Conservation (phyloP, 2,888 invertebrate species). For the Colletes collaris region DNA sequence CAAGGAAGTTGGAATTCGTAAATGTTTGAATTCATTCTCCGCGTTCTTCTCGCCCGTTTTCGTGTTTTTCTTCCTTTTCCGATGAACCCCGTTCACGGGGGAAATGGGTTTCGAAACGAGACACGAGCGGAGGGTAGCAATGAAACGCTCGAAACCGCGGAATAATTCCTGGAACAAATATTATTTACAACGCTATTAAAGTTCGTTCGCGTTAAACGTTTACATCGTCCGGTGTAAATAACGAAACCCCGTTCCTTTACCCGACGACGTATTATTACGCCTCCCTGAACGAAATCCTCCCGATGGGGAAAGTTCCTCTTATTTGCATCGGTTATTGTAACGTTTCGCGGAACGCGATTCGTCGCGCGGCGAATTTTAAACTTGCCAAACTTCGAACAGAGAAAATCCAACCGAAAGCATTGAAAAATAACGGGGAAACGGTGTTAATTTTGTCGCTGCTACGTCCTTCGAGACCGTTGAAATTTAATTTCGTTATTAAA, state of each 20-base stretch:
- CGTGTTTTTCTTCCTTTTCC: background rate
- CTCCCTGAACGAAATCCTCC: constrained; percentile 38
- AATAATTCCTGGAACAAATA: constrained; percentile 44
- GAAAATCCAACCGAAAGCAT: constrained; percentile 7
- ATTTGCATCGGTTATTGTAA: constrained; percentile 34
- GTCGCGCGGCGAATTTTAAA: constrained; percentile 33
- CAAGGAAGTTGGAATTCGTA: constrained; percentile 8
- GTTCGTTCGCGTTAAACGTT: constrained; percentile 44
- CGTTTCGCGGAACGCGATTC: constrained; percentile 51
- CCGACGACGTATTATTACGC: constrained; percentile 9
- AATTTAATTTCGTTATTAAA: too few relatives aligned
- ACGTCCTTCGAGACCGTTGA: background rate
- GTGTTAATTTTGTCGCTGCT: constrained; percentile 21
- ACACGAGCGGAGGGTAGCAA: constrained; percentile 2
- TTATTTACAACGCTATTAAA: constrained; percentile 49
- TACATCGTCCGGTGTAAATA: constrained; percentile 32
- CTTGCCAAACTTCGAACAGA: constrained; percentile 17
- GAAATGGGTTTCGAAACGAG: constrained; percentile 11
- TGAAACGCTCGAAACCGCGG: constrained; percentile 24
- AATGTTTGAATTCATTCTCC: constrained; percentile 29
- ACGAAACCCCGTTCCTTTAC: constrained; percentile 25
- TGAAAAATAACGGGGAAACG: background rate
- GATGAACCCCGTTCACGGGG: background rate
- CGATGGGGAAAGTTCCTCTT: constrained; percentile 11
- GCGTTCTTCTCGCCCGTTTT: background rate